These are phyloP conservation scores for Enteromius argenteus DNA, from an alignment of 2,797 vertebrate species.

Conservation along the genomic window DNA sequence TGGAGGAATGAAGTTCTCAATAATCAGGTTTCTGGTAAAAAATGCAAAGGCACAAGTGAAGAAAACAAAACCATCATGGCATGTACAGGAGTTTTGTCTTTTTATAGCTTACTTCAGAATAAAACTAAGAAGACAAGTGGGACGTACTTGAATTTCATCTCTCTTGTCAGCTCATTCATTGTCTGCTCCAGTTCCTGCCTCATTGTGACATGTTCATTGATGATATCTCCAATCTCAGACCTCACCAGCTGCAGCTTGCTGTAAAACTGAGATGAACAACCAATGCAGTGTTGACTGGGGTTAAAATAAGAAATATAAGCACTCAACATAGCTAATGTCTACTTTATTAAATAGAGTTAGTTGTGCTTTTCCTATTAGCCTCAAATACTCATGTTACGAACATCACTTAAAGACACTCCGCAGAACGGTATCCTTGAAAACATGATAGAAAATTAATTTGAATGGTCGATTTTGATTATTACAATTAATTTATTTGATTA, in stretches of 20 bases:
- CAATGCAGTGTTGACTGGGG: neutral
- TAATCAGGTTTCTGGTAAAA: constrained; percentile 87
- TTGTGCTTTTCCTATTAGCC: neutral
- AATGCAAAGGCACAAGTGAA: constrained; percentile 19
- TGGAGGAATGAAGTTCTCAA: constrained; percentile 97
- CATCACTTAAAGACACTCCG: neutral
- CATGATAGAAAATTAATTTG: neutral
- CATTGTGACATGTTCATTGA: constrained; percentile 90
- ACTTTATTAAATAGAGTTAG: neutral
- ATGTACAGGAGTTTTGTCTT: neutral
- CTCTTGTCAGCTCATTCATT: constrained; percentile 92
- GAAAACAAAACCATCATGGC: neutral
- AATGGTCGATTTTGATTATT: neutral
- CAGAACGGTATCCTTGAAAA: neutral
- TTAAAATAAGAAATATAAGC: neutral
- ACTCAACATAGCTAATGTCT: neutral
- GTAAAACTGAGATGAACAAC: constrained; percentile 81
- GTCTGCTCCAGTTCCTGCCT: constrained; percentile 97
- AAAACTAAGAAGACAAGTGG: neutral
- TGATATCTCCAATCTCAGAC: constrained; percentile 91
- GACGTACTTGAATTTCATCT: constrained; percentile 96
- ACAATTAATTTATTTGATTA: neutral
- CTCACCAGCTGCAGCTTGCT: constrained; percentile 93
- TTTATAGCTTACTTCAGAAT: neutral
- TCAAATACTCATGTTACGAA: neutral